Percentiles rank a stretch among this genome's conserved stretches.
These are phyloP conservation scores for Dusona sp. DNA, from an alignment of 2,888 invertebrate genomes.

Conservation along the genomic window DNA sequence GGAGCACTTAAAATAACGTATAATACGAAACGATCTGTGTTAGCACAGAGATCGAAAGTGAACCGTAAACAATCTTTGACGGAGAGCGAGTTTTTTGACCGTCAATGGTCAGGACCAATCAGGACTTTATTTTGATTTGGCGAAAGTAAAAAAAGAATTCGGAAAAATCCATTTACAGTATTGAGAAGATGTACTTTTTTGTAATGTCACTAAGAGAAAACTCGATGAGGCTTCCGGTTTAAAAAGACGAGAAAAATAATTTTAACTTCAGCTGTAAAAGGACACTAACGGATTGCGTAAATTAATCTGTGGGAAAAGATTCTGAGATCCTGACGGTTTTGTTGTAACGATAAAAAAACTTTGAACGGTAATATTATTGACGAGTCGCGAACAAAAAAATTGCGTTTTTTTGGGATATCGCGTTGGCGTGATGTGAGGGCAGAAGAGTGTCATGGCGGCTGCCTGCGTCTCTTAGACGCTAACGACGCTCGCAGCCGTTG, in stretches of 20 bases:
- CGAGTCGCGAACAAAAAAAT: conserved; percentile 31
- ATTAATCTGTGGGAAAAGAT: conserved; percentile 31
- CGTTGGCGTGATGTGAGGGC: conserved; percentile 25
- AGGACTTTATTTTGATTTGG: not conserved
- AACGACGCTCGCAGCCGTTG: conserved; percentile 77
- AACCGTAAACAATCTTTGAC: not conserved
- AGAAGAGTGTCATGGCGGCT: conserved; percentile 46
- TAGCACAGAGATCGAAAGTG: not conserved
- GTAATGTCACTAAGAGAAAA: not conserved
- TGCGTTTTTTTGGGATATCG: conserved; percentile 27
- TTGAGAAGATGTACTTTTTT: not conserved
- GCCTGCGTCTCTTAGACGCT: conserved; percentile 35
- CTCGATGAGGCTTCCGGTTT: not conserved
- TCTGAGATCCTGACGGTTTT: not conserved
- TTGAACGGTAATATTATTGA: conserved; percentile 41
- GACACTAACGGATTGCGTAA: not conserved
- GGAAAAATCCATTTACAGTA: not conserved
- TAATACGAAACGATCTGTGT: not conserved
- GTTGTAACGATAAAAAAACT: conserved; percentile 2
- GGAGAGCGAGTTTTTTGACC: not conserved
- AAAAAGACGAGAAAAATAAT: not conserved
- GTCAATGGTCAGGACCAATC: not conserved
- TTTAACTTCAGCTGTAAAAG: conserved; percentile 10
- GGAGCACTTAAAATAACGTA: not conserved
- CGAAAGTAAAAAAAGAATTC: not conserved